These are phyloP conservation scores for Petrocephalus sullivani DNA, from an alignment of 2,797 vertebrate genomes.

Conservation along the genomic window DNA sequence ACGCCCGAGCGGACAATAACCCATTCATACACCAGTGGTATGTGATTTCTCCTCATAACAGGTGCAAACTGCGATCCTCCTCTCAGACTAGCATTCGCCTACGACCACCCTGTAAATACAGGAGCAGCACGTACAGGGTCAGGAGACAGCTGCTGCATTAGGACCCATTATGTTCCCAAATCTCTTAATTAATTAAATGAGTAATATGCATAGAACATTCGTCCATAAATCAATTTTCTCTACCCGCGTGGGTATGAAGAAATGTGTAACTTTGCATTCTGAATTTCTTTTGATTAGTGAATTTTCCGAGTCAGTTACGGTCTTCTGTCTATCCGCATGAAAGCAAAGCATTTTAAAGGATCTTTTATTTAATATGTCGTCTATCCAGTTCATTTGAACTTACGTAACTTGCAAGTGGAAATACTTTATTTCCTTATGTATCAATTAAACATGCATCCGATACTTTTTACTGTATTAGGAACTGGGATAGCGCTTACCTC, in stretches of 20 bases:
- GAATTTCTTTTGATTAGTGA: neutral
- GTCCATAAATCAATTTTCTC: neutral
- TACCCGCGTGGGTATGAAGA: neutral
- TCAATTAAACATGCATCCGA: neutral
- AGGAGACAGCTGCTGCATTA: neutral
- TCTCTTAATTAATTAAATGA: neutral
- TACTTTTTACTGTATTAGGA: neutral
- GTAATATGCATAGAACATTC: neutral
- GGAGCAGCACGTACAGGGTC: neutral
- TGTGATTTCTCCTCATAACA: conserved; percentile 21
- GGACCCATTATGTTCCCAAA: neutral
- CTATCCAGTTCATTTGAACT: neutral
- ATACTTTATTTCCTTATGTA: neutral
- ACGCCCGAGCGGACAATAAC: conserved; percentile 17
- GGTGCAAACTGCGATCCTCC: conserved; percentile 19
- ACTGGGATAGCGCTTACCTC: neutral
- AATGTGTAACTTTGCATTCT: neutral
- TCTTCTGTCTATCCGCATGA: neutral
- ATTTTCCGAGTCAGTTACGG: neutral
- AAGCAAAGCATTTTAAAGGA: neutral
- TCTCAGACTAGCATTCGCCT: neutral
- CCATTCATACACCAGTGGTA: conserved; percentile 30
- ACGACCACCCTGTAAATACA: neutral
- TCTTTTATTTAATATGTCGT: neutral
- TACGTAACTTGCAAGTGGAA: neutral